Base-by-base conservation (phyloP, 2,113 vertebrate genomes). In the Romanogobio albipinnatus region DNA sequence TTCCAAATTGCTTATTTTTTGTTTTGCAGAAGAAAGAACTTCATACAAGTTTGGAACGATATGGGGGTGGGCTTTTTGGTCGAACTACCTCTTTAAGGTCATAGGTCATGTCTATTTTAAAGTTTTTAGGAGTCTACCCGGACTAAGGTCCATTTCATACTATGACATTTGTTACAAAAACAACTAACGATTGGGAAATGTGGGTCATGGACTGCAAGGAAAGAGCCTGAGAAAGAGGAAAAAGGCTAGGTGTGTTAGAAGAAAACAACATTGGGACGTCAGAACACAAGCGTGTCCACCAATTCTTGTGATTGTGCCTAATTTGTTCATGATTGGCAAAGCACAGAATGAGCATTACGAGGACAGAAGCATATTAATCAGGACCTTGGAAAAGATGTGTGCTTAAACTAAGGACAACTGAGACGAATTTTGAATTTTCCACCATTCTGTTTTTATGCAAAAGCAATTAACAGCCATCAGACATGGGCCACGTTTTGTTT, bases 391-490 rank as follows among this genome's bases (percentile, higher is more conserved):
- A 14, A 84, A 24, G 59, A 45, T 43, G 68, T 71, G 9, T 13
- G 68, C 47, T 76, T 49, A 49, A 81, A 39, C 82, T 80, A 56
- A 83, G 49, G 80, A 58, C 73, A 82, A 39, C 66, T 26, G 45
- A 77, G 79, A 49, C 53, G 7, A 56, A 56, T 56, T 9, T 56
- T 22, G 17, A 56, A 56, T 61, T 49, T 70, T 70, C 76, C 58
- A 62, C n/a, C 68, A 49, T 80, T 90, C 84, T 89, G 61, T 36
- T 76, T 84, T 75, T 66, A 79, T 56, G 66, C 89, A 90, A 89
- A 89, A 92, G 90, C 90, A 92, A 93, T 93, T 91, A 94, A 92
- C 93, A 94, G 91, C 95, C 92, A 94, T 91, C 90, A 94, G 91
- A 94, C 91, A 92, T 90, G 90, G 93, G 93, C 88, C 91, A 93